These are phyloP conservation scores for Bombus confusus DNA, from an alignment of 1,140 invertebrate species.

Conservation along the genomic window DNA sequence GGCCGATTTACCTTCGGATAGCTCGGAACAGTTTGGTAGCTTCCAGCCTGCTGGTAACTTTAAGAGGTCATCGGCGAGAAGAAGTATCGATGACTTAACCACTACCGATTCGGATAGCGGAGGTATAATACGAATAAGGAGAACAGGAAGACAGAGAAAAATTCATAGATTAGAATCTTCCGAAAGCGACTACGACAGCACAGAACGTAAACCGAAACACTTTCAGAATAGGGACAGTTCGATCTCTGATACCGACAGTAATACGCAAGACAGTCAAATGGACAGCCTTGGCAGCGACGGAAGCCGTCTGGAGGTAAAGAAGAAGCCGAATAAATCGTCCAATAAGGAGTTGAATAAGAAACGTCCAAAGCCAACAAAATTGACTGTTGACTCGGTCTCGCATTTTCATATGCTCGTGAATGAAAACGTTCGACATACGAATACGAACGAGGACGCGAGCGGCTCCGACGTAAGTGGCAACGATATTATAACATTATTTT, in stretches of 20 bases:
- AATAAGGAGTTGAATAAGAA: conserved; percentile 70
- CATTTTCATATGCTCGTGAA: conserved; percentile 80
- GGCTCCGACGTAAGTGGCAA: conserved; percentile 78
- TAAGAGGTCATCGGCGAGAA: conserved; percentile 71
- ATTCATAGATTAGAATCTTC: conserved; percentile 79
- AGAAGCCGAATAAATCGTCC: conserved; percentile 64
- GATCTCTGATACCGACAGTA: conserved; percentile 81
- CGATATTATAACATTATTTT: conserved; percentile 79
- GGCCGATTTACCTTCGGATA: conserved; percentile 76
- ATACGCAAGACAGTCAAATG: conserved; percentile 81
- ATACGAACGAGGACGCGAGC: conserved; percentile 72
- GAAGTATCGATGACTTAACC: conserved; percentile 77
- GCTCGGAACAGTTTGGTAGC: conserved; percentile 78
- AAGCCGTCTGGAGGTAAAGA: conserved; percentile 71
- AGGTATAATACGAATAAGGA: conserved; percentile 68
- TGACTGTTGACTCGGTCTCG: conserved; percentile 74
- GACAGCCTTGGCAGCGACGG: conserved; percentile 81
- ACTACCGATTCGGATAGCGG: conserved; percentile 79
- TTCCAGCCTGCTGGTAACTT: conserved; percentile 75
- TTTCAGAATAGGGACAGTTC: conserved; percentile 75
- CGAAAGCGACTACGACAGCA: conserved; percentile 81
- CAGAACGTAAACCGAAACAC: conserved; percentile 73
- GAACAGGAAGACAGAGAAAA: conserved; percentile 73
- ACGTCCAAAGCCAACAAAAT: conserved; percentile 70
- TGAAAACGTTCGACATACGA: conserved; percentile 72